phyloP scores from a whole-genome alignment of 1,140 invertebrate species.

The Dolichoris vasculosae region DNA sequence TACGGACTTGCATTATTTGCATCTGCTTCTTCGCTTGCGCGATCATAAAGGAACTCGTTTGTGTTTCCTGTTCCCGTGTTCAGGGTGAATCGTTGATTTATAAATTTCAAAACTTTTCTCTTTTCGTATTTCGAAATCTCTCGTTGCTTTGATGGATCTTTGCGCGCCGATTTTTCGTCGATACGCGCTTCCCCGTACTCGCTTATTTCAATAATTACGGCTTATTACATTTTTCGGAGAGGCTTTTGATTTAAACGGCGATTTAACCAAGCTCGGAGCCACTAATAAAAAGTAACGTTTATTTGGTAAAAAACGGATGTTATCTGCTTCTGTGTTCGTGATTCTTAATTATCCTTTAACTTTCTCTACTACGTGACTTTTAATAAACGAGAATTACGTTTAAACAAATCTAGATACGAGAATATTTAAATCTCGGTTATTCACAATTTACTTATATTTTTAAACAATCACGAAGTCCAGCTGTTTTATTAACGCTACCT shows the following conservation, averaged over 20 bases:
- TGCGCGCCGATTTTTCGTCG: background rate
- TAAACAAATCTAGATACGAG: background rate
- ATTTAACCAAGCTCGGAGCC: background rate
- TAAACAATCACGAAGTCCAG: background rate
- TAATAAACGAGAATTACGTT: background rate
- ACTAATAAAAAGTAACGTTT: slow-evolving; percentile 14
- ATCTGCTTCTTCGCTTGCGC: background rate
- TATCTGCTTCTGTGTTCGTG: background rate
- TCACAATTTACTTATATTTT: background rate
- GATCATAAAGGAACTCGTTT: no score
- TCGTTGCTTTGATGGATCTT: background rate
- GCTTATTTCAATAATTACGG: background rate
- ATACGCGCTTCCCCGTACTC: background rate
- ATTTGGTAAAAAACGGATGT: background rate
- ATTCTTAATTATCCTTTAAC: background rate
- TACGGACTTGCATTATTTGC: slow-evolving; percentile 27
- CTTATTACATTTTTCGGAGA: background rate
- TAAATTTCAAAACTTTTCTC: background rate
- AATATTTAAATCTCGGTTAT: background rate
- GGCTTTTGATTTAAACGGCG: background rate
- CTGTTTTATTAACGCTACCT: no score
- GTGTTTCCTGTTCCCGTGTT: no score
- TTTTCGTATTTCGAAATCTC: background rate
- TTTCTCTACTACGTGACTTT: slow-evolving; percentile 7
- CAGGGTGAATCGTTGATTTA: background rate